phyloP scores from a whole-genome alignment of 64 coral and sea anemone species.

The Exaiptasia diaphana region DNA sequence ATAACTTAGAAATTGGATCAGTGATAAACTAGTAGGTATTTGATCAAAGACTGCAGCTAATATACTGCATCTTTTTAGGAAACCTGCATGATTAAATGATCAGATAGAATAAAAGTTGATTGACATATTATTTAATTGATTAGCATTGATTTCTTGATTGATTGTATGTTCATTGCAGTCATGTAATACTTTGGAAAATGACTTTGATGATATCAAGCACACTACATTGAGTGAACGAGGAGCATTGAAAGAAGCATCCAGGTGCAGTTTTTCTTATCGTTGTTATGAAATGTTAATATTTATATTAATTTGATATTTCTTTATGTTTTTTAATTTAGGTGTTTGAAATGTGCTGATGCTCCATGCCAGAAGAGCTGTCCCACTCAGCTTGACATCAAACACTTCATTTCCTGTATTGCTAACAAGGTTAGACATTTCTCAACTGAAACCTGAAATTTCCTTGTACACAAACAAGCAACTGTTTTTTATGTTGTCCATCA shows the following conservation, averaged over 20 bases:
- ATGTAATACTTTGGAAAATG: slow-evolving; percentile 66
- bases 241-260: slow-evolving; percentile 81
- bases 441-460: no score
- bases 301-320: not conserved
- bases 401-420: slow-evolving; percentile 94
- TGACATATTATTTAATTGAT: no score
- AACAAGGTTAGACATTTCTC: slow-evolving; percentile 95
- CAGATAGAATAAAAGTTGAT: no score
- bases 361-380: slow-evolving; percentile 99
- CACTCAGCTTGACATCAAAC: slow-evolving; percentile 90
- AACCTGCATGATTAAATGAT: no score
- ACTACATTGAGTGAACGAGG: slow-evolving; percentile 93
- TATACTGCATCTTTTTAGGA: no score
- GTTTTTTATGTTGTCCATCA: not conserved
- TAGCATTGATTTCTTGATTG: no score
- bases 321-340: slow-evolving; percentile 12
- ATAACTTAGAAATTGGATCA: not conserved
- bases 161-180: slow-evolving; percentile 12
- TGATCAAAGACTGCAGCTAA: no score
- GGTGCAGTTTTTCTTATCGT: not conserved
- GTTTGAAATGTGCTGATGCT: slow-evolving; percentile 95
- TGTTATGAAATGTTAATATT: not conserved
- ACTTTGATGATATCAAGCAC: slow-evolving; percentile 98
- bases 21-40: not conserved
- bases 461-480: no score